Percentiles rank a stretch among this genome's conserved stretches.
Conservation (phyloP, 92 coral and sea anemone genomes). For the Actinostola sp. region DNA sequence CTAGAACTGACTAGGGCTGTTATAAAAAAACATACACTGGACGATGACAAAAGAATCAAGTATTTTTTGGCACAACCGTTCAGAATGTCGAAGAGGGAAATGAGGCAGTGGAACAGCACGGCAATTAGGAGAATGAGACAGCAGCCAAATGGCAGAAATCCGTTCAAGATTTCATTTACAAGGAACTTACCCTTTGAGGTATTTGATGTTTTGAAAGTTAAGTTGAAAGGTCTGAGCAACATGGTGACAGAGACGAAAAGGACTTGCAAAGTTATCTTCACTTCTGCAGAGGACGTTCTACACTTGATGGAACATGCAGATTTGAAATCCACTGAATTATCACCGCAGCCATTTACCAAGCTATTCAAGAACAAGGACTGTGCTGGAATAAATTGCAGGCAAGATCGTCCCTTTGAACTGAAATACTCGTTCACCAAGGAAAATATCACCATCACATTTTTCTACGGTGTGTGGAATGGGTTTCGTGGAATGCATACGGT, state of each 20-base stretch:
- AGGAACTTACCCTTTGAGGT: slow-evolving; percentile 44
- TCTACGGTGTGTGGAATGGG: slow-evolving; percentile 35
- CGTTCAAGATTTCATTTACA: slow-evolving; percentile 15
- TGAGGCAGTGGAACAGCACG: slow-evolving; percentile 26
- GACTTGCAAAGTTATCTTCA: slow-evolving; percentile 22
- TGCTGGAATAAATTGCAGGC: slow-evolving; percentile 8
- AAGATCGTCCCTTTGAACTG: slow-evolving; percentile 10
- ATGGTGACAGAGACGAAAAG: background rate
- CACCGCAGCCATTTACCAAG: slow-evolving; percentile 12
- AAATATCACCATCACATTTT: slow-evolving; percentile 12
- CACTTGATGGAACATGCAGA: slow-evolving; percentile 13
- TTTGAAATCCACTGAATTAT: background rate
- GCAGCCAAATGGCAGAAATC: slow-evolving; percentile 18
- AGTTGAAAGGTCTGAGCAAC: background rate
- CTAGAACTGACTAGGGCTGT: slow-evolving; percentile 26
- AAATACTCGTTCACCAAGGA: slow-evolving; percentile 22
- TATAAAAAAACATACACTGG: slow-evolving; percentile 10
- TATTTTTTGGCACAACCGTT: slow-evolving; percentile 37
- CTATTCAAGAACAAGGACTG: slow-evolving; percentile 24
- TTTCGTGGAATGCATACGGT: slow-evolving; percentile 39
- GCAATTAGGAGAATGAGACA: slow-evolving; percentile 21
- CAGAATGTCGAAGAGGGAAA: slow-evolving; percentile 14
- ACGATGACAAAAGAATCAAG: slow-evolving; percentile 6
- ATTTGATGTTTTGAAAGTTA: slow-evolving; percentile 27
- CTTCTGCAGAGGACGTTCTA: slow-evolving; percentile 18